Conservation (phyloP, 2,113 vertebrate genomes). For the Ranitomeya variabilis region DNA sequence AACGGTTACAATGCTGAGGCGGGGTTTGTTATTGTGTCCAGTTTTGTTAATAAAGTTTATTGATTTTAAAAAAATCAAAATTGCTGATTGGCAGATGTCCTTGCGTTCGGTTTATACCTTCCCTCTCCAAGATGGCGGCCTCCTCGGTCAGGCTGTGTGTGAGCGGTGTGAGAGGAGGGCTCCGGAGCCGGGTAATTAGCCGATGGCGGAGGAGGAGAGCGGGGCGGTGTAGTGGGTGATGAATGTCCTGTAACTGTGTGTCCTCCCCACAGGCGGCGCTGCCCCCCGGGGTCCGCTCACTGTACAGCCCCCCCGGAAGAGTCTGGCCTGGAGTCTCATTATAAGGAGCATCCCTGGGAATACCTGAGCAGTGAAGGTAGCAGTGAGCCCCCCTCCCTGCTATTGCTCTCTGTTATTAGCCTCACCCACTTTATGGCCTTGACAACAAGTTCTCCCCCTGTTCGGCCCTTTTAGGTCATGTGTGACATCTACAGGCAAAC, state of each 20-base stretch:
- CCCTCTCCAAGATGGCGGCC: slow-evolving; percentile 77
- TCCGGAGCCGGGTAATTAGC: slow-evolving; percentile 31
- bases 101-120: slow-evolving; percentile 12
- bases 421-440: no score
- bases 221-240: background rate
- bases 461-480: no score
- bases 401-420: background rate
- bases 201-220: no score
- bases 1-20: no score
- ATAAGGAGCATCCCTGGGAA: slow-evolving; percentile 81
- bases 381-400: no score
- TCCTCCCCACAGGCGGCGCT: background rate
- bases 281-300: background rate
- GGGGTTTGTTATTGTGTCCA: no score
- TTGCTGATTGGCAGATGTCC: background rate
- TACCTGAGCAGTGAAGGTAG: slow-evolving; percentile 87
- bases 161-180: background rate
- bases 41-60: slow-evolving; percentile 25
- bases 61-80: background rate
- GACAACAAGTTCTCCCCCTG: no score
- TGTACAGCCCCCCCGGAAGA: background rate
- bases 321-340: slow-evolving; percentile 65
- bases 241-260: background rate
- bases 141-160: slow-evolving; percentile 51
- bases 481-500: background rate